Evolutionary conservation across 1,140 invertebrate genomes (phyloP).

Genomic region (Brachionus plicatilis): DNA sequence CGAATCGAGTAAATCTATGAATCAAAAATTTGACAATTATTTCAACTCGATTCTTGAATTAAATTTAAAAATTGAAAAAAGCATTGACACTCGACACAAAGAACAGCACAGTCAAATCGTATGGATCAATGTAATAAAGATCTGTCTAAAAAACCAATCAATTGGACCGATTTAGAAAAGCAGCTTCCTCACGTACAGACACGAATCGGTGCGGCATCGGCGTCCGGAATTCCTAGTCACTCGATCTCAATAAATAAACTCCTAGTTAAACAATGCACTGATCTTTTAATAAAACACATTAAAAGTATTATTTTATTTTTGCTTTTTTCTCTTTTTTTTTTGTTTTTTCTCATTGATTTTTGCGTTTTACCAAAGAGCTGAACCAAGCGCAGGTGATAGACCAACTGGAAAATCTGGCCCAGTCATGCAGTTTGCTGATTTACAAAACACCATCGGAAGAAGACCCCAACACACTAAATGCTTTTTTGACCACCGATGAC

Average conservation of each 20-base stretch:
- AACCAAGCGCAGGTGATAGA: slow-evolving; percentile 19
- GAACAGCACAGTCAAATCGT: not conserved
- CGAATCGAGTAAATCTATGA: slow-evolving; percentile 8
- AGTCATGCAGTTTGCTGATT: not conserved
- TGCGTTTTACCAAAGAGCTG: not conserved
- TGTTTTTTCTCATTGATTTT: not conserved
- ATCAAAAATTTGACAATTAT: not conserved
- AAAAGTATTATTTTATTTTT: not conserved
- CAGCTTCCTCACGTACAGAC: not conserved
- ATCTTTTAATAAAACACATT: slow-evolving; percentile 27
- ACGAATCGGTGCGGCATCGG: not conserved
- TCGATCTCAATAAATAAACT: slow-evolving; percentile 14
- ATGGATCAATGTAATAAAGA: slow-evolving; percentile 37
- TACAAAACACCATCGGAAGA: slow-evolving; percentile 16
- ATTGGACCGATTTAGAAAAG: slow-evolving; percentile 18
- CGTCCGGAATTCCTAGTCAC: not conserved
- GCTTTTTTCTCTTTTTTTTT: not conserved
- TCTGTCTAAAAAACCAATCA: slow-evolving; percentile 21
- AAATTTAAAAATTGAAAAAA: not conserved
- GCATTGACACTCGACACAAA: not conserved
- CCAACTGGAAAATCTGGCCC: slow-evolving; percentile 25
- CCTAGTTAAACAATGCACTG: slow-evolving; percentile 7
- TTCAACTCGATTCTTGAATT: not conserved
- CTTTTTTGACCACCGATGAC: slow-evolving; percentile 19
- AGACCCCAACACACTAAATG: not conserved